Evolutionary conservation across 2,888 invertebrate species (phyloP).

Genomic region (Punctoribates punctum): DNA sequence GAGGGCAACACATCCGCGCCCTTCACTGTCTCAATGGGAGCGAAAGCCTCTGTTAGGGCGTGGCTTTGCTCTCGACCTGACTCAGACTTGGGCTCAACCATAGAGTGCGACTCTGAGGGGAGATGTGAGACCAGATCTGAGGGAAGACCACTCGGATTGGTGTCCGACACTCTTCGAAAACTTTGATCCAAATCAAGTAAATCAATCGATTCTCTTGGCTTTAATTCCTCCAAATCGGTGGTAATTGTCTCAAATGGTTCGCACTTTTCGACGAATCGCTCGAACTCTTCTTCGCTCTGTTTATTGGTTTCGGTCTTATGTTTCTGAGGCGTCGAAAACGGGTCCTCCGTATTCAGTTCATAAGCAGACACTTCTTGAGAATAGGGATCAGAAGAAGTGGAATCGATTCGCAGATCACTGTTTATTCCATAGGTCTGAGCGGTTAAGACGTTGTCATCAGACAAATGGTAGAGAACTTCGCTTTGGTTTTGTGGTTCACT

Average conservation of each 20-base stretch:
- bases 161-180: not conserved
- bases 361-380: not conserved
- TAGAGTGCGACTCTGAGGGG: not conserved
- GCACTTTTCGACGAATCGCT: not conserved
- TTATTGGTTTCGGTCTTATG: not conserved
- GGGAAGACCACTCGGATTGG: too few species aligned
- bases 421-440: conserved; percentile 23
- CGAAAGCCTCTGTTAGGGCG: not conserved
- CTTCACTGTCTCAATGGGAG: not conserved
- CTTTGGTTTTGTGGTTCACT: not conserved
- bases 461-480: conserved; percentile 14
- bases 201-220: not conserved
- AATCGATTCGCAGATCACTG: conserved; percentile 18
- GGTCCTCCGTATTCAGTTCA: conserved; percentile 10
- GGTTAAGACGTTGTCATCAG: conserved; percentile 12
- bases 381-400: not conserved
- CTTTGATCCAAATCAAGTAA: conserved; percentile 1
- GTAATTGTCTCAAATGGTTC: conserved; percentile 7
- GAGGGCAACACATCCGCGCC: not conserved
- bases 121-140: too few species aligned
- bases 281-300: not conserved
- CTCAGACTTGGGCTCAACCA: not conserved
- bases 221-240: not conserved
- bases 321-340: conserved; percentile 19
- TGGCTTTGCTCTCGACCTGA: not conserved